Base-by-base conservation (phyloP, 2,113 vertebrate genomes). In the Irena cyanogastra region DNA sequence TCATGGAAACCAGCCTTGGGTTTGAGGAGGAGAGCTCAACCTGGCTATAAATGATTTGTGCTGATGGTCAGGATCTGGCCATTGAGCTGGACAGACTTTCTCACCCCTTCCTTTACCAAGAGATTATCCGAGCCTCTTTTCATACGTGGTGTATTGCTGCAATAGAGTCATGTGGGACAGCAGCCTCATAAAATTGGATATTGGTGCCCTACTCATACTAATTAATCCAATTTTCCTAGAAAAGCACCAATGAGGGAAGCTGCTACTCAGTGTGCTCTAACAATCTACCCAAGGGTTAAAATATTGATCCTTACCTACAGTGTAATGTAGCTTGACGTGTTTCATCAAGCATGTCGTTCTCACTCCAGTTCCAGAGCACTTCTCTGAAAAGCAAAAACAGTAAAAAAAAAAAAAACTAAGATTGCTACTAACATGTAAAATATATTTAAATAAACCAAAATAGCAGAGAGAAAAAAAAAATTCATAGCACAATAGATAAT, bases 361-460 rank as follows among this genome's bases (percentile, higher is more conserved):
- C 44, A 28, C 63, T 90, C 65, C 72, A 42, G 31, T 61, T 90
- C 26, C 76, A 76, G 33, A 50, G 9, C 21, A 10, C 26, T 65
- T 28, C 41, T 65, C 61, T 65, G 21, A 49, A 71, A 95, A 89
- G 21, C 28, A 79, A 92, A 86, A 83, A 30, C 26, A 42, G 13
- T 6, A 19, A 11, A 63, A 90, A 75, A 69, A 37, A 21, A 59
- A 41, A 20, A 33, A 3, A 0, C 30, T n/a, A 33, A 39, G 23
- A 72, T n/a, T 2, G 0, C 26, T 76, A 17, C 28, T 75, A 64
- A 63, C 11, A 16, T 1, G 1, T 63, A 72, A 85, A 59, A 26
- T 57, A 10, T 6, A 76, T 75, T 92, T 49, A 90, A 88, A 59
- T 33, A 68, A 50, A 89, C 52, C 18, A 65, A 93, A 95, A 71